Conservation (phyloP, 1,140 invertebrate species). For the Charaxes varanes region DNA sequence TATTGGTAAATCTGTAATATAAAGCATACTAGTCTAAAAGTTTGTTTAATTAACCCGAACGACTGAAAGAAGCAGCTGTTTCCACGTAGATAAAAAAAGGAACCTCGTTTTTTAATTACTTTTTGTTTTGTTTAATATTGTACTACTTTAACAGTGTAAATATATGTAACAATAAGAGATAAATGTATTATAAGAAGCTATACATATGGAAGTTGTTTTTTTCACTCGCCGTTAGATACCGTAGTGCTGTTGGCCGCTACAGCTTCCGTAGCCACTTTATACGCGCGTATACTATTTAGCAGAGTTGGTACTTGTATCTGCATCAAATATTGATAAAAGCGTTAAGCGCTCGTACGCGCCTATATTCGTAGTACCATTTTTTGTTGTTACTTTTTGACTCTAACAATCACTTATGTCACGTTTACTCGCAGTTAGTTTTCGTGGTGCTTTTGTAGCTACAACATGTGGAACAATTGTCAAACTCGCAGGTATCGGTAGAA, state of each 20-base stretch:
- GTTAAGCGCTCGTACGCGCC: no score
- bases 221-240: slow-evolving; percentile 14
- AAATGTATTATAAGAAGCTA: slow-evolving; percentile 70
- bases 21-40: slow-evolving; percentile 38
- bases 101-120: slow-evolving; percentile 60
- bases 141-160: slow-evolving; percentile 62
- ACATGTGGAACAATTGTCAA: no score
- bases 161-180: slow-evolving; percentile 60
- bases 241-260: slow-evolving; percentile 7
- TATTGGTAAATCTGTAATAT: slow-evolving; percentile 7
- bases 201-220: slow-evolving; percentile 37
- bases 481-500: no score
- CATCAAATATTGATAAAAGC: no score
- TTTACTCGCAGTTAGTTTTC: no score
- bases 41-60: slow-evolving; percentile 28
- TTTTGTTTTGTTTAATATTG: slow-evolving; percentile 65
- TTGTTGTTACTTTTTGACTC: no score
- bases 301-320: neutral
- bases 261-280: slow-evolving; percentile 1
- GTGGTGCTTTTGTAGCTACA: no score
- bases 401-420: no score
- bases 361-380: no score
- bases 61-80: slow-evolving; percentile 36
- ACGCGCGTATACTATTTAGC: neutral
- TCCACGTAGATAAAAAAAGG: no score